Evolutionary conservation across 37 sponge, comb jelly and placozoan genomes (phyloP).

Genomic region (Dysidea cf. avara): DNA sequence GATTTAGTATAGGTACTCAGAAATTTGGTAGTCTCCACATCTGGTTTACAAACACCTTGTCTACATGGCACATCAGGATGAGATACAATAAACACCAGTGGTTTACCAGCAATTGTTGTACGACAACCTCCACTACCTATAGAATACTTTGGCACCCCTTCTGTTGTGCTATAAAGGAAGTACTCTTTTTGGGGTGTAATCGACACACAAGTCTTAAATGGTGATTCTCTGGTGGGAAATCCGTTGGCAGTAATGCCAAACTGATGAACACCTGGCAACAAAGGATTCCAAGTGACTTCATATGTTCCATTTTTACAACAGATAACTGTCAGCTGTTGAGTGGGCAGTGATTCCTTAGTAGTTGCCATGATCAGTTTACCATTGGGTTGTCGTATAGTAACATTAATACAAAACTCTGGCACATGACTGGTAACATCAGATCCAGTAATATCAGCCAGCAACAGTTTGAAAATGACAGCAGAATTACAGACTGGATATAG

Average conservation of each 20-base stretch:
- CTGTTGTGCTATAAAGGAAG: neutral
- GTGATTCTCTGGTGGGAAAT: slow-evolving; percentile 29
- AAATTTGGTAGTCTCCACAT: too few species aligned
- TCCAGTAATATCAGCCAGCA: too few species aligned
- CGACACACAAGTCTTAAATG: slow-evolving; percentile 6
- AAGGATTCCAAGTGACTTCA: slow-evolving; percentile 45
- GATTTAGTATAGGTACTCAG: too few species aligned
- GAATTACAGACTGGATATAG: too few species aligned
- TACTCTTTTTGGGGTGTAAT: neutral
- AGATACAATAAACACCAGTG: slow-evolving; percentile 21
- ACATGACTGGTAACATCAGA: neutral
- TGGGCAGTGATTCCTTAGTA: neutral
- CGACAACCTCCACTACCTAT: neutral
- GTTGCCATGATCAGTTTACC: neutral
- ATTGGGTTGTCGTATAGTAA: slow-evolving; percentile 3
- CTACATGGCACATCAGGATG: neutral
- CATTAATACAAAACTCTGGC: neutral
- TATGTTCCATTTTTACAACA: slow-evolving; percentile 2
- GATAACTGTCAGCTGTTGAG: slow-evolving; percentile 11
- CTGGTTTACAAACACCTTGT: too few species aligned
- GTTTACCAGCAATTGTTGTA: neutral
- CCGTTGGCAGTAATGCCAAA: slow-evolving; percentile 22
- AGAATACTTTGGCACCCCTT: neutral
- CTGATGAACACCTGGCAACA: slow-evolving; percentile 15
- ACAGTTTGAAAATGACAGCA: too few species aligned